These are phyloP conservation scores for Trichogramma evanescens DNA, from an alignment of 2,888 invertebrate species.

Conservation along the genomic window DNA sequence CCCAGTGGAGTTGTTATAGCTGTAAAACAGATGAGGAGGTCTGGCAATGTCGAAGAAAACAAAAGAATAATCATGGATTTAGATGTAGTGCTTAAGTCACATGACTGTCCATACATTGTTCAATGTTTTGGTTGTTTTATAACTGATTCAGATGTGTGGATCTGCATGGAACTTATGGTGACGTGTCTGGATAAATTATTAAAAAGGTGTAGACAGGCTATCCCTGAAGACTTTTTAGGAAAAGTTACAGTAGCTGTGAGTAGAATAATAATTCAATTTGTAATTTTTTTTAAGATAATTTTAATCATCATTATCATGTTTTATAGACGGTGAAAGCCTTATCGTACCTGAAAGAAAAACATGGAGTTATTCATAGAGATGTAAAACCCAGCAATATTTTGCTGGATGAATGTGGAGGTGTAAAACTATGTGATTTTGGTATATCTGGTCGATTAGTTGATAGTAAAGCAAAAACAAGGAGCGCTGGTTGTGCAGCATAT, in stretches of 20 bases:
- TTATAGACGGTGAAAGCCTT: constrained; percentile 87
- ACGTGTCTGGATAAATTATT: constrained; percentile 97
- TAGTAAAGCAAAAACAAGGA: constrained; percentile 94
- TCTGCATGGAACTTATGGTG: constrained; percentile 99
- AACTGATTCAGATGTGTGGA: constrained; percentile 96
- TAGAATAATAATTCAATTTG: constrained; percentile 24
- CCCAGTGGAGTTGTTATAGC: constrained; percentile 82
- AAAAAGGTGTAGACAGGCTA: constrained; percentile 75
- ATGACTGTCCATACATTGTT: constrained; percentile 95
- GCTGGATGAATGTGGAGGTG: constrained; percentile 87
- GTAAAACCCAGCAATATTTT: constrained; percentile 98
- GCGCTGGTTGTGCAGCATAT: constrained; percentile 97
- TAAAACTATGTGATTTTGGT: constrained; percentile 99
- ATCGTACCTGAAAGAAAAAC: constrained; percentile 93
- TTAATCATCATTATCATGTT: constrained; percentile 16
- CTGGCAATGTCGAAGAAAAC: constrained; percentile 93
- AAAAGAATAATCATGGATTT: constrained; percentile 98
- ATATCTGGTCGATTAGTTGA: constrained; percentile 97
- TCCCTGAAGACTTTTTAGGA: constrained; percentile 92
- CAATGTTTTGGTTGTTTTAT: constrained; percentile 97
- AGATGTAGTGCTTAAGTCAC: constrained; percentile 95
- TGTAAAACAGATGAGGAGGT: constrained; percentile 97
- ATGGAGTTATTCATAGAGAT: constrained; percentile 96
- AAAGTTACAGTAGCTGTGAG: constrained; percentile 94
- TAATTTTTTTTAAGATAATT: not conserved